Evolutionary conservation across 2,797 vertebrate species (phyloP).

Genomic region (Austrolebias charrua): DNA sequence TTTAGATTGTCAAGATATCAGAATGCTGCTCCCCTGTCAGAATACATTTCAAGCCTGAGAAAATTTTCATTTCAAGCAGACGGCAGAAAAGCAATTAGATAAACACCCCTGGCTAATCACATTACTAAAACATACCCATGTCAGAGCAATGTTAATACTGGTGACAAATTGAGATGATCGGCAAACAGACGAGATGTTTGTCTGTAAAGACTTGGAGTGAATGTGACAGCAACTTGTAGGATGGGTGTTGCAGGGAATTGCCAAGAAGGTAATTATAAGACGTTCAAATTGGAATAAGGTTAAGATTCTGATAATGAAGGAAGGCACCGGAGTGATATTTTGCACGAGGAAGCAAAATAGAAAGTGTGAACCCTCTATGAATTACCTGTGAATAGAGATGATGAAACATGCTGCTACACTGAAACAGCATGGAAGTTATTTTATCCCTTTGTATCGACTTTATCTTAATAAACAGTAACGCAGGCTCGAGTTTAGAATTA

Average conservation of each 20-base stretch:
- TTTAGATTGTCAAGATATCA: constrained; percentile 53
- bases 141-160: constrained; percentile 42
- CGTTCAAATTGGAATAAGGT: constrained; percentile 43
- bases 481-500: too few relatives aligned
- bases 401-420: background rate
- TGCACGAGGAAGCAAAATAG: background rate
- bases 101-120: constrained; percentile 61
- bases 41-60: constrained; percentile 57
- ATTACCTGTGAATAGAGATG: constrained; percentile 2
- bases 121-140: constrained; percentile 49
- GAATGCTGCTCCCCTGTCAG: constrained; percentile 34
- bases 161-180: constrained; percentile 59
- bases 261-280: constrained; percentile 37
- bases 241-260: constrained; percentile 20
- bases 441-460: too few relatives aligned
- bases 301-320: constrained; percentile 4
- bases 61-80: constrained; percentile 56
- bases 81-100: constrained; percentile 58
- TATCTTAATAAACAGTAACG: too few relatives aligned
- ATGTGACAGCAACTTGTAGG: constrained; percentile 30
- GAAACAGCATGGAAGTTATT: background rate
- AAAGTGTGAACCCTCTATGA: background rate
- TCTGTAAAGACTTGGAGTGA: constrained; percentile 32
- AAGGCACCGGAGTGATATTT: constrained; percentile 4
- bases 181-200: constrained; percentile 54